Evolutionary conservation across 1,140 invertebrate genomes (phyloP), one percentile per base, ranked within the genome.

Genomic region (Hycleus cichorii): DNA sequence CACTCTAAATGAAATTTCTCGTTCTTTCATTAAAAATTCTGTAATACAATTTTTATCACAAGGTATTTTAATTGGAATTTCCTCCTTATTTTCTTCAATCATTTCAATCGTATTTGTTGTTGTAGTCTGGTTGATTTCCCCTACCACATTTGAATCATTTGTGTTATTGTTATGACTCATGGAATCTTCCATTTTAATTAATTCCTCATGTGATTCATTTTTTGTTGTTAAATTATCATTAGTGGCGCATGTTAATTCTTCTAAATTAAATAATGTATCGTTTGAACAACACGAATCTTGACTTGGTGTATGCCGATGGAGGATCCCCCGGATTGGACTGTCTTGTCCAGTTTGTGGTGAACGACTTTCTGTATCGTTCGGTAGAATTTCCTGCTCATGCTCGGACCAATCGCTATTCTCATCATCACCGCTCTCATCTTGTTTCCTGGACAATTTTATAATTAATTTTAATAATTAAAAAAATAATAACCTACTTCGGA

Each of bases 241-340:
- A 32, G 52, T 27, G 27, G 49, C 59, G 49, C 44, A 59, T 9
- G 57, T 64, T 26, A 74, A 61, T 60, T 82, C 80, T 62, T 82
- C 80, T 3, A 81, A 74, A 63, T 82, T 81, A 64, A 81, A 82
- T 3, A 82, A 68, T 2, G 80, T 82, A 64, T 82, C 80, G 63
- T 81, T 81, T 32, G 80, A 82, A 68, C 80, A 81, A 74, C 79
- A 82, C 4, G 79, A 82, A 64, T 80, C 79, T 59, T 81, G 80
- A 61, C 79, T 82, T 48, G 78, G 79, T 24, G 80, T 79, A 66
- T 80, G 79, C 6, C 77, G 75, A 53, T 80, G 62, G n/a, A 53
- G 63, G 6, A 53, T 55, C 27, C 56, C 64, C 25, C 55, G 56
- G 4, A 64, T 49, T 8, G 64, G 64, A 58, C 68, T 72, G 39